Evolutionary conservation across 1,140 invertebrate genomes (phyloP).

Genomic region (Eubasilissa regina): DNA sequence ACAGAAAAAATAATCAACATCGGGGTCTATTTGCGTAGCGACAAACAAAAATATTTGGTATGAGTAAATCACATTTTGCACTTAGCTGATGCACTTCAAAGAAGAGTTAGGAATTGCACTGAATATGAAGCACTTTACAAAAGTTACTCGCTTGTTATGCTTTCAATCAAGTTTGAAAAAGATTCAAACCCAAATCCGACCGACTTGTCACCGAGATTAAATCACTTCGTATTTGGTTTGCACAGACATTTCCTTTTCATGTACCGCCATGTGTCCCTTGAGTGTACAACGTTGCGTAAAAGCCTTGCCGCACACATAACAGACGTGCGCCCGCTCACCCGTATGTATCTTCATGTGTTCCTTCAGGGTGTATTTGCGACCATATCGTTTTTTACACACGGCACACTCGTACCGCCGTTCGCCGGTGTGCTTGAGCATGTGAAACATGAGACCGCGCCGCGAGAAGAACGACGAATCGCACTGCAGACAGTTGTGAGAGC

Average conservation of each 20-base stretch:
- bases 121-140: too few relatives aligned
- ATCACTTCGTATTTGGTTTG: constrained; percentile 18
- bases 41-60: too few relatives aligned
- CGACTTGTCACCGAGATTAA: neutral
- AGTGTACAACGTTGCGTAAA: constrained; percentile 71
- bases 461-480: constrained; percentile 68
- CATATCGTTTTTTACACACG: constrained; percentile 76
- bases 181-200: too few relatives aligned
- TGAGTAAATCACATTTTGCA: too few relatives aligned
- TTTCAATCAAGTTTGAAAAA: too few relatives aligned
- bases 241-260: constrained; percentile 59
- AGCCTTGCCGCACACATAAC: constrained; percentile 71
- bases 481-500: constrained; percentile 65
- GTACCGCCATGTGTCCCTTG: constrained; percentile 68
- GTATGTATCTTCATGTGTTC: constrained; percentile 80
- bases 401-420: constrained; percentile 76
- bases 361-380: constrained; percentile 79
- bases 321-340: constrained; percentile 71
- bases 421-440: constrained; percentile 78
- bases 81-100: too few relatives aligned
- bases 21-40: too few relatives aligned
- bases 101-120: too few relatives aligned
- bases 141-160: too few relatives aligned
- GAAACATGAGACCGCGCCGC: constrained; percentile 63
- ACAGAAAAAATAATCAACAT: too few relatives aligned